Conservation (phyloP, 2,888 invertebrate species). For the Rhodophaea formosa region DNA sequence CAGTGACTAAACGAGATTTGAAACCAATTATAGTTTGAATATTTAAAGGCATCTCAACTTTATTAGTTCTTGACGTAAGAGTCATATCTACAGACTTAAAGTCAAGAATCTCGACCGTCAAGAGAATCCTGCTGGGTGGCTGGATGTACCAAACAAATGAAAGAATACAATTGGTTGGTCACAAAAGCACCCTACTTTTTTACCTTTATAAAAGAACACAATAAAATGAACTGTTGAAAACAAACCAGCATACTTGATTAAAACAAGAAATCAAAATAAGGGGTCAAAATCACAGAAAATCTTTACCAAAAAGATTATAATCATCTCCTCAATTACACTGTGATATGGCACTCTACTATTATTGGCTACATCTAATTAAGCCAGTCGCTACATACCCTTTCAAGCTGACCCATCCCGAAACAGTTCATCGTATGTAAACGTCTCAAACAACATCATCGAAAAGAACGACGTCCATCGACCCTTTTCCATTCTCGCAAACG, state of each 20-base stretch:
- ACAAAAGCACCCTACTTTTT: too few species aligned
- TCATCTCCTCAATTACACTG: constrained; percentile 5
- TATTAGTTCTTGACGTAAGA: too few species aligned
- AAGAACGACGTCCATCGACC: constrained; percentile 44
- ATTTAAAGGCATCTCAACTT: too few species aligned
- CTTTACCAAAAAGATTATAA: constrained; percentile 2
- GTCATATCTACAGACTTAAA: too few species aligned
- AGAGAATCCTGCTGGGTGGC: too few species aligned
- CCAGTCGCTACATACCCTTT: constrained; percentile 13
- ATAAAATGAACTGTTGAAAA: too few species aligned
- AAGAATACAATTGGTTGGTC: too few species aligned
- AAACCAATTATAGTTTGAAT: too few species aligned
- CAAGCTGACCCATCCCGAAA: constrained; percentile 29
- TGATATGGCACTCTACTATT: constrained; percentile 5
- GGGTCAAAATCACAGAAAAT: not conserved
- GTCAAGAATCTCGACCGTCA: too few species aligned
- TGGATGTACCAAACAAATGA: too few species aligned
- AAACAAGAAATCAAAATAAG: not conserved
- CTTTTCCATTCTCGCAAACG: constrained; percentile 43
- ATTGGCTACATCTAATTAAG: constrained; percentile 24
- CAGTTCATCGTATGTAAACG: constrained; percentile 24
- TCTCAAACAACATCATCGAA: constrained; percentile 33
- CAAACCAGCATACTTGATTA: not conserved
- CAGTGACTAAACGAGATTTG: too few species aligned
- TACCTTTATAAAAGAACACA: too few species aligned